Conservation (phyloP, 2,888 invertebrate species). For the Lagria hirta region DNA sequence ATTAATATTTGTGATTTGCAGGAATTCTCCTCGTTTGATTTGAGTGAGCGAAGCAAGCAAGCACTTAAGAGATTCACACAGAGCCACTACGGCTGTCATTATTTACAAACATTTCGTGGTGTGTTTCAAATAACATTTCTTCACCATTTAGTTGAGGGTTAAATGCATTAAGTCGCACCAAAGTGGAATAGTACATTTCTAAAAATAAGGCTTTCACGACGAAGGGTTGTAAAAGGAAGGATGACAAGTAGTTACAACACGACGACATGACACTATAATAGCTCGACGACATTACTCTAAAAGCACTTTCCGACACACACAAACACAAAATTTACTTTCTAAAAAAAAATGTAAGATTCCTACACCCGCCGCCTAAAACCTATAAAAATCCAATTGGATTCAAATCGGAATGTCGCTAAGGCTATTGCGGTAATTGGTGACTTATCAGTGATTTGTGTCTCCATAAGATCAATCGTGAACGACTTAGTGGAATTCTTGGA, state of each 20-base stretch:
- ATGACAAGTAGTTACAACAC: slow-evolving; percentile 48
- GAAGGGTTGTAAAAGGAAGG: slow-evolving; percentile 43
- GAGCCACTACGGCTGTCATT: slow-evolving; percentile 14
- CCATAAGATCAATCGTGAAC: slow-evolving; percentile 11
- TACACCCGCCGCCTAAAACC: slow-evolving; percentile 14
- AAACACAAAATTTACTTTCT: slow-evolving; percentile 34
- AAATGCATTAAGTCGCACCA: slow-evolving; percentile 29
- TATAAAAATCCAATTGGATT: slow-evolving; percentile 6
- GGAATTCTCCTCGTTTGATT: too few species aligned
- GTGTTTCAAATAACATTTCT: slow-evolving; percentile 22
- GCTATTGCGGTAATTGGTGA: slow-evolving; percentile 8
- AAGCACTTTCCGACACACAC: slow-evolving; percentile 41
- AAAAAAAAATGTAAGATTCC: too few species aligned
- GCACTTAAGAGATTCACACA: too few species aligned
- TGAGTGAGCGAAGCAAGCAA: slow-evolving; percentile 6
- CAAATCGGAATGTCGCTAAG: slow-evolving; percentile 3
- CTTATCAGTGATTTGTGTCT: slow-evolving; percentile 18
- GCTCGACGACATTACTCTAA: slow-evolving; percentile 45
- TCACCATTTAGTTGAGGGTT: slow-evolving; percentile 16
- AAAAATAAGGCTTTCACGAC: slow-evolving; percentile 45
- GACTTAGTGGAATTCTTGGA: slow-evolving; percentile 19
- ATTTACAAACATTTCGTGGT: slow-evolving; percentile 22
- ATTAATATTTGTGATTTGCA: too few species aligned
- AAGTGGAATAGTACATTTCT: slow-evolving; percentile 36
- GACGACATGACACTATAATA: slow-evolving; percentile 49